Conservation (phyloP, 2,888 invertebrate species). For the Sesia bembeciformis region DNA sequence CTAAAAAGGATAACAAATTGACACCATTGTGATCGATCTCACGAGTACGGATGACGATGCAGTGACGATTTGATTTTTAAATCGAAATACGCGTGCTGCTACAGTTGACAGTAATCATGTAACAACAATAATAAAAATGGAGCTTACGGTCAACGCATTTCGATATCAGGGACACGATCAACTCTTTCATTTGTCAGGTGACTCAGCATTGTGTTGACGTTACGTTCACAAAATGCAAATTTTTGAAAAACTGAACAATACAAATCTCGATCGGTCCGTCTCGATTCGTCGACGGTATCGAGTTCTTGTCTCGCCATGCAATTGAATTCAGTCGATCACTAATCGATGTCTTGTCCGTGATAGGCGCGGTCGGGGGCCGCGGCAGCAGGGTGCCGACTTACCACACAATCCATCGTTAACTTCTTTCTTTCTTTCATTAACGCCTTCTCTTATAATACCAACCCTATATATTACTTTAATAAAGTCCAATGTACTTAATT, state of each 20-base stretch:
- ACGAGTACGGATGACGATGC: slow-evolving; percentile 2
- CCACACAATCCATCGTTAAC: slow-evolving; percentile 76
- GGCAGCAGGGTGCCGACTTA: slow-evolving; percentile 74
- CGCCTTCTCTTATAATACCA: slow-evolving; percentile 48
- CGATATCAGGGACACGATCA: slow-evolving; percentile 65
- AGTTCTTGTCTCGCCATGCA: slow-evolving; percentile 65
- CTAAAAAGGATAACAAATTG: slow-evolving; percentile 19
- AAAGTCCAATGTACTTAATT: slow-evolving; percentile 52
- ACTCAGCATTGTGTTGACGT: slow-evolving; percentile 70
- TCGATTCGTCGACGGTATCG: slow-evolving; percentile 66
- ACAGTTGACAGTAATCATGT: slow-evolving; percentile 67
- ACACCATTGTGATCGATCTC: slow-evolving; percentile 8
- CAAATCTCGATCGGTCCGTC: slow-evolving; percentile 61
- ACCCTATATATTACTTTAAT: slow-evolving; percentile 43
- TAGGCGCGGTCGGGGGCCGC: slow-evolving; percentile 70
- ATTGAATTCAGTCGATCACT: slow-evolving; percentile 75
- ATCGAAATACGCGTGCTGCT: slow-evolving; percentile 32
- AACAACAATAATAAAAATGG: slow-evolving; percentile 59
- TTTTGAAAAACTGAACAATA: slow-evolving; percentile 68
- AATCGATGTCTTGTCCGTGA: slow-evolving; percentile 75
- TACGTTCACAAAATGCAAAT: slow-evolving; percentile 73
- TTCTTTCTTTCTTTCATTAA: slow-evolving; percentile 72
- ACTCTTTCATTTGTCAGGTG: slow-evolving; percentile 68
- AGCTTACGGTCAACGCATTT: slow-evolving; percentile 70
- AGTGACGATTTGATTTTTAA: slow-evolving; percentile 15